Evolutionary conservation across 2,797 vertebrate genomes (phyloP).

Genomic region (Phoeniculus purpureus): DNA sequence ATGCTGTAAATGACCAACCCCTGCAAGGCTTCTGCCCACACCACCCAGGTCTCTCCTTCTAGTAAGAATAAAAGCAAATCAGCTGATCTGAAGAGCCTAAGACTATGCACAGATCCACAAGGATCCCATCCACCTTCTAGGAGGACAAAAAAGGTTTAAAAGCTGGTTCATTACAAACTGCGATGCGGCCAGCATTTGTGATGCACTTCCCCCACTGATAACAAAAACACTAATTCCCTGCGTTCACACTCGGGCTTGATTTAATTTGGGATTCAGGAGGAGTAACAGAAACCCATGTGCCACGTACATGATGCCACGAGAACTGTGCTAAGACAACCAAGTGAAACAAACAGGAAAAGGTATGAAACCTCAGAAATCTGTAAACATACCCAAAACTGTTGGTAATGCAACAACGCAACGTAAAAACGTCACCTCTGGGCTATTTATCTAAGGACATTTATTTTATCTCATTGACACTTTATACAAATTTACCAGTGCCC

Average conservation of each 20-base stretch:
- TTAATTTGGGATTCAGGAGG: background rate
- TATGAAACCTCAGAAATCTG: background rate
- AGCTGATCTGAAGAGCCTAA: background rate
- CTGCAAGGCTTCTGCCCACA: background rate
- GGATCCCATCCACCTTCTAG: background rate
- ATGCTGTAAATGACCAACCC: background rate
- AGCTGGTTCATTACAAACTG: background rate
- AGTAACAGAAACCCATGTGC: background rate
- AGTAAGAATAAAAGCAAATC: background rate
- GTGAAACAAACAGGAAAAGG: slow-evolving; percentile 8
- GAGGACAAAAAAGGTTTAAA: background rate
- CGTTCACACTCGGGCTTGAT: background rate
- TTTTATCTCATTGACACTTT: background rate
- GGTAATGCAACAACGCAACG: background rate
- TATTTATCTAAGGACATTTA: background rate
- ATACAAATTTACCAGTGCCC: background rate
- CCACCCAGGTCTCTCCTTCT: background rate
- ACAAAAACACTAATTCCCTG: background rate
- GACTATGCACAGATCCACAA: background rate
- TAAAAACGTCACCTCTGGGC: background rate
- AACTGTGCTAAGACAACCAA: background rate
- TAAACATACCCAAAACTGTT: background rate
- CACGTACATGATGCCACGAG: background rate
- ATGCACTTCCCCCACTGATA: background rate
- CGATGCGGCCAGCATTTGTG: background rate